These are phyloP conservation scores for Acanthosepion lycidas DNA, from an alignment of 2,888 invertebrate genomes.

Conservation along the genomic window DNA sequence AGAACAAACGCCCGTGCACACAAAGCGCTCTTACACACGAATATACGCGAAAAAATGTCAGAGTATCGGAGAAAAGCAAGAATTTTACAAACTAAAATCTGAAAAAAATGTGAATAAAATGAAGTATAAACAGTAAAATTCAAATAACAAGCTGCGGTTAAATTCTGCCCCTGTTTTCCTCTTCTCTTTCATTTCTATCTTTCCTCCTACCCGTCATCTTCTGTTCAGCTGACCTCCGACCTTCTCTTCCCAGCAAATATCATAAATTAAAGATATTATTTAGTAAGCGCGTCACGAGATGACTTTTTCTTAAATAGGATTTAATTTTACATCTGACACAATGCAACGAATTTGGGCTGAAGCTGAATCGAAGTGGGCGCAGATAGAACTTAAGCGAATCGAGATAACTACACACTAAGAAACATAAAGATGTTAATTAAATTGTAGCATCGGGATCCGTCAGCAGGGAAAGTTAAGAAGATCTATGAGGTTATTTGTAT, in stretches of 20 bases:
- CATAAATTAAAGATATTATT: background rate
- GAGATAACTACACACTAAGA: background rate
- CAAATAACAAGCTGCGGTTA: too few relatives aligned
- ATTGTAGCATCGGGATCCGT: background rate
- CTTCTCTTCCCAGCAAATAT: background rate
- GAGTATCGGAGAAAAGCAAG: too few relatives aligned
- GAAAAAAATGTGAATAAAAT: too few relatives aligned
- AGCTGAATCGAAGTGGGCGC: background rate
- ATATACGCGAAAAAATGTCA: too few relatives aligned
- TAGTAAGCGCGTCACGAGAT: background rate
- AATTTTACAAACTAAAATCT: too few relatives aligned
- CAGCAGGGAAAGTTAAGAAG: background rate
- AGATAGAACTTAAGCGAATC: background rate
- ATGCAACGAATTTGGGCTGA: background rate
- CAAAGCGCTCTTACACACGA: too few relatives aligned
- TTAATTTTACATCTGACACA: slow-evolving; percentile 18
- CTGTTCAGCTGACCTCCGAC: background rate
- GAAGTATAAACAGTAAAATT: too few relatives aligned
- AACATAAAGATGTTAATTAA: background rate
- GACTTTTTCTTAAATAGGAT: background rate
- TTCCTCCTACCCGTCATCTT: background rate
- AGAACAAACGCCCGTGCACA: too few relatives aligned
- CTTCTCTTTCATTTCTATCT: background rate
- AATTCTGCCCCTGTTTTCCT: background rate
- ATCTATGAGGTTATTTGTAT: background rate